phyloP scores from a whole-genome alignment of 2,888 invertebrate genomes.

The Lasiommata megera region DNA sequence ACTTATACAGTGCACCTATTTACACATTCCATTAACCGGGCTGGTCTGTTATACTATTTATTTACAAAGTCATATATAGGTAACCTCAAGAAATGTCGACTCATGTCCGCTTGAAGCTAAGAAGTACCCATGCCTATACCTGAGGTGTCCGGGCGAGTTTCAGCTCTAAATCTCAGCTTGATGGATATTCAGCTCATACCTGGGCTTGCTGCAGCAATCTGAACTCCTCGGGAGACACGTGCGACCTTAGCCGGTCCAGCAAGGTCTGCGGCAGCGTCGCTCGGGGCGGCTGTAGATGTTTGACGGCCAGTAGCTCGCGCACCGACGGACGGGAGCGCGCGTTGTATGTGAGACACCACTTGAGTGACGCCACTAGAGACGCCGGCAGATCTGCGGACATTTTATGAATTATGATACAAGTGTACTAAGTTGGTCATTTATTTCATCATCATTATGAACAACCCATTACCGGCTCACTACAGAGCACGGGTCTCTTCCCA shows the following conservation, averaged over 20 bases:
- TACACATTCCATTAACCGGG: background rate
- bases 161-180: no score
- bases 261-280: slow-evolving; percentile 44
- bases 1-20: background rate
- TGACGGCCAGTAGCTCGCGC: slow-evolving; percentile 83
- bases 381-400: slow-evolving; percentile 71
- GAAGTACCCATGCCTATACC: no score
- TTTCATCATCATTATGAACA: no score
- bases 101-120: no score
- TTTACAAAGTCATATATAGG: no score
- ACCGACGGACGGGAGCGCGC: slow-evolving; percentile 88
- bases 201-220: slow-evolving; percentile 51
- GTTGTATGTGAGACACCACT: slow-evolving; percentile 87
- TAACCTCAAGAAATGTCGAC: no score
- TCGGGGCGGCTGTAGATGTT: slow-evolving; percentile 51
- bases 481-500: no score
- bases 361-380: slow-evolving; percentile 83
- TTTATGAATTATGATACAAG: no score
- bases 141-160: no score
- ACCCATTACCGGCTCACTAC: no score
- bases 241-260: slow-evolving; percentile 49
- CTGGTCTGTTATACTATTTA: no score
- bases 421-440: no score
- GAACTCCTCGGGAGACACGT: slow-evolving; percentile 52
- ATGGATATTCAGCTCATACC: slow-evolving; percentile 12